Evolutionary conservation across 2,113 vertebrate genomes (phyloP).

Genomic region (Chaenogobius annularis): DNA sequence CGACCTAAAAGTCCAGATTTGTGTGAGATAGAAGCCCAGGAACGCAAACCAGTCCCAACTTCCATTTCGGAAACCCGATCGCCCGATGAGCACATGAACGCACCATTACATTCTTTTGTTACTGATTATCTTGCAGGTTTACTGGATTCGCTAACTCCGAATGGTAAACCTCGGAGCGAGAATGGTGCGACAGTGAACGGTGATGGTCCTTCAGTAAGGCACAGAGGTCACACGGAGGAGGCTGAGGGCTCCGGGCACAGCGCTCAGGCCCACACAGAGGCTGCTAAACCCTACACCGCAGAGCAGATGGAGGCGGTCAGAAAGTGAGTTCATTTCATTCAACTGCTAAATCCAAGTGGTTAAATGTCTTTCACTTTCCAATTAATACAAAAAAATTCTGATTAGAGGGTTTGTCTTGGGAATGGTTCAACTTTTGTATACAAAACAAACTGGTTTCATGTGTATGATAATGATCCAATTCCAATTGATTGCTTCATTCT

Average conservation of each 20-base stretch:
- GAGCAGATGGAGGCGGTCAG: slow-evolving; percentile 94
- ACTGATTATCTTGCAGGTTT: slow-evolving; percentile 73
- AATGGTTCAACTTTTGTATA: not conserved
- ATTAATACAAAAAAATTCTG: not conserved
- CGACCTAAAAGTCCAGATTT: too few relatives aligned
- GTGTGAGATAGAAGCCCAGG: too few relatives aligned
- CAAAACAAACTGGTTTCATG: not conserved
- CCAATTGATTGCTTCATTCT: too few relatives aligned
- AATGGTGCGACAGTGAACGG: slow-evolving; percentile 72
- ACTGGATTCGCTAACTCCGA: slow-evolving; percentile 86
- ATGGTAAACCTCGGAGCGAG: slow-evolving; percentile 75
- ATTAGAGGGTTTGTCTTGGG: not conserved
- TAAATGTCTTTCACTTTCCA: not conserved
- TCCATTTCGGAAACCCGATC: too few relatives aligned
- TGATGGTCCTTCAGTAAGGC: slow-evolving; percentile 74
- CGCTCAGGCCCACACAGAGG: slow-evolving; percentile 75
- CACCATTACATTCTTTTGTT: not conserved
- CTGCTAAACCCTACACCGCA: slow-evolving; percentile 84
- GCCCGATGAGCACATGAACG: too few relatives aligned
- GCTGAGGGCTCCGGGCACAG: slow-evolving; percentile 48
- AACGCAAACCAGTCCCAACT: too few relatives aligned
- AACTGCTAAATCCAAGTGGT: not conserved
- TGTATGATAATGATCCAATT: not conserved
- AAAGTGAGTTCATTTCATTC: slow-evolving; percentile 76
- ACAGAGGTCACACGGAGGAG: slow-evolving; percentile 64